These are phyloP conservation scores for Sinopyrophorus schimmeli DNA, from an alignment of 2,888 invertebrate genomes.

Conservation along the genomic window DNA sequence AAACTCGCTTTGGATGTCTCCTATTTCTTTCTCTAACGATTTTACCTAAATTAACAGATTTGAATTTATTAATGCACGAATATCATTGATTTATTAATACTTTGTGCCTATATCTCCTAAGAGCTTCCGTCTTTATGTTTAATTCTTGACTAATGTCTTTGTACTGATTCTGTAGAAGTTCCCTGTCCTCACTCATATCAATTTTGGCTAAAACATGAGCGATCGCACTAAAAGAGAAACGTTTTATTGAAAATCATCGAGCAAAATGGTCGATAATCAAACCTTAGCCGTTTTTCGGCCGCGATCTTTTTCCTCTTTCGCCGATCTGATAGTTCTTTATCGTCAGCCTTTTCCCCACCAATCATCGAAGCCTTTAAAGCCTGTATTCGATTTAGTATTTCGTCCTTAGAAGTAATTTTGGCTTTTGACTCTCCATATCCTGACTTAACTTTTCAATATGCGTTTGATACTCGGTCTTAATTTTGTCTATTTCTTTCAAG, in stretches of 20 bases:
- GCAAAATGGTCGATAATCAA: background rate
- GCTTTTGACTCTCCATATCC: slow-evolving; percentile 61
- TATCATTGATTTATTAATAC: slow-evolving; percentile 45
- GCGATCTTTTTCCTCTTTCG: slow-evolving; percentile 68
- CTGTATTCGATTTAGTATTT: slow-evolving; percentile 52
- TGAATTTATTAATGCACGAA: slow-evolving; percentile 8
- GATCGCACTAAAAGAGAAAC: slow-evolving; percentile 55
- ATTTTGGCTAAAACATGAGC: slow-evolving; percentile 62
- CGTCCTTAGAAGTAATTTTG: slow-evolving; percentile 57
- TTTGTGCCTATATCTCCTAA: slow-evolving; percentile 68
- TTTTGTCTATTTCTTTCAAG: slow-evolving; percentile 54
- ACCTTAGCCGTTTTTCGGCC: slow-evolving; percentile 65
- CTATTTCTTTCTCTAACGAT: slow-evolving; percentile 70
- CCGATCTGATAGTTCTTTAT: slow-evolving; percentile 70
- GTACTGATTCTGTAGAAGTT: slow-evolving; percentile 73
- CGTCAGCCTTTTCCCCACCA: slow-evolving; percentile 76
- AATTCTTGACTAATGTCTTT: slow-evolving; percentile 79
- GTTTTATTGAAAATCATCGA: slow-evolving; percentile 1
- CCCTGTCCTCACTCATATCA: slow-evolving; percentile 70
- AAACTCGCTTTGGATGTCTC: slow-evolving; percentile 79
- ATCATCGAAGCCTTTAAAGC: slow-evolving; percentile 75
- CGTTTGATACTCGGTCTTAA: slow-evolving; percentile 62
- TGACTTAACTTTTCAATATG: slow-evolving; percentile 62
- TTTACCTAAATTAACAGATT: slow-evolving; percentile 56
- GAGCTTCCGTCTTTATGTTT: slow-evolving; percentile 68